Evolutionary conservation across 2,113 vertebrate species (phyloP), one percentile per base, ranked within the genome.

Genomic region (Tupaia tana): DNA sequence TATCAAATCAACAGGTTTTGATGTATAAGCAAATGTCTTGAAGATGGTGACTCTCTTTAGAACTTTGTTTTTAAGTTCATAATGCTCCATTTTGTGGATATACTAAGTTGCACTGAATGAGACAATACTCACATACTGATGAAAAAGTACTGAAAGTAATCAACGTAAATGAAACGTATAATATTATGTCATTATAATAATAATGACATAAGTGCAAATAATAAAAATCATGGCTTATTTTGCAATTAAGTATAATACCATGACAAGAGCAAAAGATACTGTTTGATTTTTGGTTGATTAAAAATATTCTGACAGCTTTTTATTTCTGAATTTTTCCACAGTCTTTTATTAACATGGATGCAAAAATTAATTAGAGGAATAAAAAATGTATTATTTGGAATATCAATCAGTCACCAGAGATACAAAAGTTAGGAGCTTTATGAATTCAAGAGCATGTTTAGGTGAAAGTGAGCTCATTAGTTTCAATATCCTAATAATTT

Each of bases 1-100:
- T 96, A 66, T 88, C 83, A 90, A 97, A 95, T 22, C 88, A 90
- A 93, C 96, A 93, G 9, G 94, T 97, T 96, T 96, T 96, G 61
- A 93, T 97, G 86, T 31, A 95, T 19, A 19, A 25, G 79, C 83
- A 75, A 90, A 91, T 90, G 87, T 61, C 4, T 9, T 71, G 61
- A 95, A 27, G n/a, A 1, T 86, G 78, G 88, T 94, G 83, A 25
- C 52, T 96, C 7, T 94, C 90, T 88, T 91, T 92, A 91, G 43
- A 86, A 86, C 6, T 54, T 71, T 79, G 84, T 70, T 86, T 97
- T 82, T 89, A 54, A 67, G 11, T 75, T 25, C n/a, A 56, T 19
- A 82, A 85, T 70, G 43, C 1, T 27, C 22, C 61, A 61, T 69
- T 90, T 82, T 71, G 77, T 58, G n/a, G 93, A 69, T 92, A 80